Evolutionary conservation across 2,888 invertebrate species (phyloP).

Genomic region (Pyrrhia umbra): DNA sequence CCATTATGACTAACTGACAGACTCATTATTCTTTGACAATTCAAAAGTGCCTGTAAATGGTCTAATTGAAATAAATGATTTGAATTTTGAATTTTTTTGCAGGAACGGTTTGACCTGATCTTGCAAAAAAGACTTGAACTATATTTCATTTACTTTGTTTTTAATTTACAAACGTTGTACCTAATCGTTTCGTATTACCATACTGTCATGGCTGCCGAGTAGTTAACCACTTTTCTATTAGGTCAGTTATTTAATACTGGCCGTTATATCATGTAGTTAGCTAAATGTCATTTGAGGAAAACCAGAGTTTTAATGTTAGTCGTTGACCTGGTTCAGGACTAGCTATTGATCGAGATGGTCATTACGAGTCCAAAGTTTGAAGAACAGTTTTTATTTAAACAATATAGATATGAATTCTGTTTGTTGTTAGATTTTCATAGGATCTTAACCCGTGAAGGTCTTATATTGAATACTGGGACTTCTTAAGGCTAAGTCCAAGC

Average conservation of each 20-base stretch:
- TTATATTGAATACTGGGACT: too few species aligned
- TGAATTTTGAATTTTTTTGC: too few species aligned
- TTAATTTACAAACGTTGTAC: slow-evolving; percentile 21
- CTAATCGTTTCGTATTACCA: slow-evolving; percentile 21
- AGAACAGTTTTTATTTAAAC: too few species aligned
- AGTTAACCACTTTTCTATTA: slow-evolving; percentile 23
- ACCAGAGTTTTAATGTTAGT: slow-evolving; percentile 20
- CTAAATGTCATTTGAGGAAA: slow-evolving; percentile 40
- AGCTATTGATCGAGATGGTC: neutral
- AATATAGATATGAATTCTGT: too few species aligned
- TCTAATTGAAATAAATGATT: too few species aligned
- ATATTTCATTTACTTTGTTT: neutral
- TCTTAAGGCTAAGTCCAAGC: too few species aligned
- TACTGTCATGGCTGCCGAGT: slow-evolving; percentile 17
- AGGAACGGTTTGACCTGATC: neutral
- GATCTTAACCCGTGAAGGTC: too few species aligned
- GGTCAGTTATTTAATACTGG: slow-evolving; percentile 37
- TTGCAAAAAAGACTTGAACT: neutral
- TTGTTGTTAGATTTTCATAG: too few species aligned
- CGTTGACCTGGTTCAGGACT: slow-evolving; percentile 41
- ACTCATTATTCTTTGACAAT: too few species aligned
- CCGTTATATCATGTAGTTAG: slow-evolving; percentile 19
- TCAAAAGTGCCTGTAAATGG: too few species aligned
- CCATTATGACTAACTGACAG: too few species aligned
- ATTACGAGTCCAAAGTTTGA: neutral